These are phyloP conservation scores for Xestia c-nigrum DNA, from an alignment of 2,888 invertebrate species.

Conservation along the genomic window DNA sequence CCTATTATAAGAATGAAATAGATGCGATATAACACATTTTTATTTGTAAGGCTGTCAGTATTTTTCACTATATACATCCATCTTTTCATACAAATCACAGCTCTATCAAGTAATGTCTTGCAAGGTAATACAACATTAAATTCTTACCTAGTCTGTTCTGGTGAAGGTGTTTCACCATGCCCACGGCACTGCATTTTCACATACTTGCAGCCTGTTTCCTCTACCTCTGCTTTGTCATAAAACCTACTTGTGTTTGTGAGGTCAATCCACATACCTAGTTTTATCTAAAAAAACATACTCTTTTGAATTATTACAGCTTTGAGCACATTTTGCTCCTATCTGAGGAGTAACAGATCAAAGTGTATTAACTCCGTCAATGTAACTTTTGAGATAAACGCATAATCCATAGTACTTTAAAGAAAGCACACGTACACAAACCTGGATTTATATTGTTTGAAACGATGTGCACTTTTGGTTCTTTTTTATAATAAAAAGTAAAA, in stretches of 20 bases:
- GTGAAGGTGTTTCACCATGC: conserved; percentile 97
- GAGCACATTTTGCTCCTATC: not conserved
- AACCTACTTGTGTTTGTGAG: conserved; percentile 98
- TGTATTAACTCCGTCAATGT: too few species aligned
- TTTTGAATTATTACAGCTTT: not conserved
- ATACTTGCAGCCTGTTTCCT: conserved; percentile 94
- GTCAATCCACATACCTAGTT: conserved; percentile 98
- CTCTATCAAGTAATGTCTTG: not conserved
- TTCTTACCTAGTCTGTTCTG: conserved; percentile 93
- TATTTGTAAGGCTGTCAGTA: too few species aligned
- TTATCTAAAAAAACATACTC: conserved; percentile 89
- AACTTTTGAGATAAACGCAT: too few species aligned
- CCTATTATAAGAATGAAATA: too few species aligned
- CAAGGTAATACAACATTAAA: not conserved
- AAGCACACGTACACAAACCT: too few species aligned
- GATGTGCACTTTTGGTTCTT: too few species aligned
- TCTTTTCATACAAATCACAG: not conserved
- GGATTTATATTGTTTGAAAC: too few species aligned
- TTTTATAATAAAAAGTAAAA: too few species aligned
- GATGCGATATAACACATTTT: too few species aligned
- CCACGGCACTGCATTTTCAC: conserved; percentile 97
- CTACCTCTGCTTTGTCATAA: conserved; percentile 96
- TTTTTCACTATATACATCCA: not conserved
- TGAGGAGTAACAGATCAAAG: too few species aligned
- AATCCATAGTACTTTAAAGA: too few species aligned